Evolutionary conservation across 2,113 vertebrate species (phyloP), one percentile per base, ranked within the genome.

Genomic region (Nettapus auritus): DNA sequence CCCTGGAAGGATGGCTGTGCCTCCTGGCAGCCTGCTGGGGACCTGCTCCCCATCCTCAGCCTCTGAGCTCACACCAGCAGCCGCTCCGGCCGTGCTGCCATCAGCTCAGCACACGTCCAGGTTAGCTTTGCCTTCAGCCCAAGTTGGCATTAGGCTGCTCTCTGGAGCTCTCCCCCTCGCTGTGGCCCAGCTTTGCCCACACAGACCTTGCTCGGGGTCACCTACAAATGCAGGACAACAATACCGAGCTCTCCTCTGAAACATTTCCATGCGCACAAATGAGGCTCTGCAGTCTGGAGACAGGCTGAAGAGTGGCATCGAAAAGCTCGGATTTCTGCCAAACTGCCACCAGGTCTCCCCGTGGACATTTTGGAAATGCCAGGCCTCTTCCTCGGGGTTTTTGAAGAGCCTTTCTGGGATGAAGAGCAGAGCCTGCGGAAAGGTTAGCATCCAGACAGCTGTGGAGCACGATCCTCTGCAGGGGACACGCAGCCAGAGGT

Each of bases 371-470:
- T 82, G 69, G 76, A 95, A 92, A 95, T 96, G 74, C 80, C 88
- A 89, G 80, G 44, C 79, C 34, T 21, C 77, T 42, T 80, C 82
- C 81, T 46, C 5, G n/a, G 74, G 79, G 66, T 10, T 81, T 97
- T 62, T 15, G 22, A 85, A 92, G 64, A 85, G 91, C 44, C 40
- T 94, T 93, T 53, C 53, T 59, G 55, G 50, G 82, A 36, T 22
- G 31, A 82, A 52, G 13, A 83, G 84, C 73, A 66, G 60, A 85
- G 94, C 44, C 33, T 79, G 80, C 67, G 31, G 92, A 94, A 94
- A 97, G 94, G 91, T 87, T 86, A 95, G 83, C 88, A 94, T 96
- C 90, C 94, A 93, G 88, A 93, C 53, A 93, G 48, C 80, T 62
- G 66, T 68, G 71, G 78, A 93, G 59, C 48, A 33, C 56, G 67